phyloP scores from a whole-genome alignment of 2,797 vertebrate genomes.

The Chloroceryle amazona region DNA sequence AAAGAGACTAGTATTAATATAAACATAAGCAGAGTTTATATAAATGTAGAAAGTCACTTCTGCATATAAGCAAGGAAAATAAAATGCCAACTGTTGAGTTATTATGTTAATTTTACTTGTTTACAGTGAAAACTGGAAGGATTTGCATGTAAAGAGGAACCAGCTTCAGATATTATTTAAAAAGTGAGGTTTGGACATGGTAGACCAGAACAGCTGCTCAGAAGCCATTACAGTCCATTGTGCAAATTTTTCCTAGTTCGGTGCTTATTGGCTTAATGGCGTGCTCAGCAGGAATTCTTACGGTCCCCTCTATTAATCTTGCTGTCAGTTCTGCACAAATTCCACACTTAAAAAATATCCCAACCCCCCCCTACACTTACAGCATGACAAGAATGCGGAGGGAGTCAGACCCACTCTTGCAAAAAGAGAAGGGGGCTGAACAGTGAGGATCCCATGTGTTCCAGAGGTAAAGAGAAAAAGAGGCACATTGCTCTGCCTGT shows the following conservation, averaged over 20 bases:
- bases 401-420: conserved; percentile 3
- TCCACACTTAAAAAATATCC: conserved; percentile 16
- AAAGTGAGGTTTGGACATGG: not conserved
- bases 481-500: not conserved
- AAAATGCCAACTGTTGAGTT: not conserved
- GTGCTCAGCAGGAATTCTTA: conserved; percentile 36
- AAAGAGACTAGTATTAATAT: not conserved
- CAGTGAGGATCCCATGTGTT: not conserved
- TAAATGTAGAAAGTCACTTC: not conserved
- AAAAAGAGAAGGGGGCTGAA: not conserved
- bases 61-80: not conserved
- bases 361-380: not conserved
- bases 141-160: not conserved
- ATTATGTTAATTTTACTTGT: not conserved
- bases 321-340: conserved; percentile 54
- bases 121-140: not conserved
- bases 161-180: not conserved
- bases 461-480: not conserved
- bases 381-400: conserved; percentile 50
- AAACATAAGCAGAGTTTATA: not conserved
- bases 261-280: conserved; percentile 63
- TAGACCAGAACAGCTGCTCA: conserved; percentile 50
- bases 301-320: conserved; percentile 44
- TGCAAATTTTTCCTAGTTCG: conserved; percentile 56
- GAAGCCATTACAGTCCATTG: conserved; percentile 24